phyloP scores from a whole-genome alignment of 2,888 invertebrate genomes.

The Sinodicranocentrus sp. region DNA sequence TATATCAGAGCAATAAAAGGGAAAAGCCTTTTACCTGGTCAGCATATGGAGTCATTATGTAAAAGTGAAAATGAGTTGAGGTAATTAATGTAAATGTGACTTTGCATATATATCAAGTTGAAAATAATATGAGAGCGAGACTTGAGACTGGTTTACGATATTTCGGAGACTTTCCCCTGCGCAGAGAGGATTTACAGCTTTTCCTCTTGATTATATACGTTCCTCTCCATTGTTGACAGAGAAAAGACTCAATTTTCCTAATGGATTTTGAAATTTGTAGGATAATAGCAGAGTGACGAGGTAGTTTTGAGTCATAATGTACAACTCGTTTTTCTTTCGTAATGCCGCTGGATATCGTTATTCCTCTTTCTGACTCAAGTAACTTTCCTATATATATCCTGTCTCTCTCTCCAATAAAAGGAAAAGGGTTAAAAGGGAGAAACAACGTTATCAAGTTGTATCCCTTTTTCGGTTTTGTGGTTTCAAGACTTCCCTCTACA shows the following conservation, averaged over 20 bases:
- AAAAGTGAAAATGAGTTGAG: no score
- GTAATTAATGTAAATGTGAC: no score
- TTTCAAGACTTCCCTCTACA: conserved; percentile 25
- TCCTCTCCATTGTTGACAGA: conserved; percentile 50
- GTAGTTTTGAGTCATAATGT: neutral
- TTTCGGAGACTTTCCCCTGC: no score
- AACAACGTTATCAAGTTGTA: conserved; percentile 53
- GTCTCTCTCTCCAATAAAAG: neutral
- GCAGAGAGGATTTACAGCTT: conserved; percentile 23
- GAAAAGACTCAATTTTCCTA: conserved; percentile 76
- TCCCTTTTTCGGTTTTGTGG: conserved; percentile 40
- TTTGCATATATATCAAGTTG: no score
- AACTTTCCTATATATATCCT: neutral
- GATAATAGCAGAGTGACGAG: conserved; percentile 50
- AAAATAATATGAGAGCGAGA: no score
- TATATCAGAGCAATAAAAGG: no score
- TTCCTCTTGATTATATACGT: conserved; percentile 2
- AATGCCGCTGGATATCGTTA: conserved; percentile 33
- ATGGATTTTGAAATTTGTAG: conserved; percentile 76
- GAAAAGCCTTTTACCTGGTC: no score
- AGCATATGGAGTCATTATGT: no score
- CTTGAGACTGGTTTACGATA: no score
- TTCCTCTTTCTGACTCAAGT: conserved; percentile 12
- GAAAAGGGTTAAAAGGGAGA: conserved; percentile 33
- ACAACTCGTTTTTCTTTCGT: no score